Percentiles rank a stretch among this genome's conserved stretches.
phyloP scores from a whole-genome alignment of 2,797 vertebrate species.

The Syndactyla subalaris region DNA sequence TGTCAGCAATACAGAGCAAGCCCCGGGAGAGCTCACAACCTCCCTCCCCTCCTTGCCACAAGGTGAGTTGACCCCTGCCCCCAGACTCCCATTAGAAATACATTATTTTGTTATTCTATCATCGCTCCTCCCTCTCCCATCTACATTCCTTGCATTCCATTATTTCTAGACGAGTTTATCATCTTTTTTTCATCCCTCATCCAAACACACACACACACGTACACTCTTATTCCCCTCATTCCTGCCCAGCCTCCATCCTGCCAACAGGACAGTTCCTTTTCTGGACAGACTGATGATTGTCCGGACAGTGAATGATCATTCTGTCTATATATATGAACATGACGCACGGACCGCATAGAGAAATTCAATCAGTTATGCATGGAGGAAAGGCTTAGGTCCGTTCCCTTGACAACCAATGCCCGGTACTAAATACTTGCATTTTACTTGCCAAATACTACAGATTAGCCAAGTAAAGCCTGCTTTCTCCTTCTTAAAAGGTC shows the following conservation, averaged over 20 bases:
- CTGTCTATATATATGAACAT: slow-evolving; percentile 69
- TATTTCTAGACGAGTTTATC: background rate
- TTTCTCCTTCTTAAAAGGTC: slow-evolving; percentile 69
- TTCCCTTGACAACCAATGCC: slow-evolving; percentile 87
- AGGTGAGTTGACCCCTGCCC: background rate
- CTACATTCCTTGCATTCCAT: background rate
- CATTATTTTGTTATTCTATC: background rate
- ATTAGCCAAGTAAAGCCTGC: slow-evolving; percentile 78
- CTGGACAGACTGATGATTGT: slow-evolving; percentile 67
- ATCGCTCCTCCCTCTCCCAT: background rate
- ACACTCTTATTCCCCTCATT: background rate
- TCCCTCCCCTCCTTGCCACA: background rate
- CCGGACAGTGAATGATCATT: slow-evolving; percentile 58
- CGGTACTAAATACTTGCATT: slow-evolving; percentile 81
- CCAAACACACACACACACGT: background rate
- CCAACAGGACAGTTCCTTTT: slow-evolving; percentile 18
- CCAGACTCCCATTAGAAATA: background rate
- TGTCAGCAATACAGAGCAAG: background rate
- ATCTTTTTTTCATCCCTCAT: background rate
- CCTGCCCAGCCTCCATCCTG: background rate
- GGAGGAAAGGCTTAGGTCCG: slow-evolving; percentile 77
- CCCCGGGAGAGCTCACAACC: background rate
- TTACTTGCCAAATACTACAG: slow-evolving; percentile 79
- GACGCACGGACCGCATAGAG: slow-evolving; percentile 77
- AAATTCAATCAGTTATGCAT: slow-evolving; percentile 78